Base-by-base conservation (phyloP, 2,113 vertebrate species). In the Tiliqua scincoides region DNA sequence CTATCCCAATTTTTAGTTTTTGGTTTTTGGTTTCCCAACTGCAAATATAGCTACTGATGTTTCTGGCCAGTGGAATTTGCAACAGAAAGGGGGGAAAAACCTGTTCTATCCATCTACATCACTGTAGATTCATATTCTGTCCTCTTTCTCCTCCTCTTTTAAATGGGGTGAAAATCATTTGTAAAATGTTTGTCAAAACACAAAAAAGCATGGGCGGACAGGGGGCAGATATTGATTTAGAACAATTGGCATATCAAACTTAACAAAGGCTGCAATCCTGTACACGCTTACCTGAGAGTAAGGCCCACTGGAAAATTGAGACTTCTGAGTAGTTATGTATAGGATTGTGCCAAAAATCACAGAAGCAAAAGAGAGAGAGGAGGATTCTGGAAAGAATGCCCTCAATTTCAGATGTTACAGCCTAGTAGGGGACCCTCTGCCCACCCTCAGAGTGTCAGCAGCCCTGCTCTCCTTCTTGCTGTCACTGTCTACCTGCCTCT, bases 21-120 rank as follows among this genome's bases (percentile, higher is more conserved):
- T 32, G 15, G 15, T 61, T 61, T 17, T 5, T 62, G 2, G 9
- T 18, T 4, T 14, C 54, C 35, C 9, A 59, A 89, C 15, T 92
- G 62, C 70, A 95, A 92, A 86, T 7, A 86, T 0, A 89, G 72
- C 81, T 89, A 48, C 92, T 86, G 83, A 59, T 2, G 2, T 65
- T 87, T 84, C 10, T 76, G 14, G 71, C 89, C 37, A 48, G 2
- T 67, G 86, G 67, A 88, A 83, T 82, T 84, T 78, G 5, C 32
- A 89, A 35, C 25, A 75, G 37, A 21, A 48, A 48, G 8, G 8
- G 8, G 8, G 4, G 40, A 70, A 71, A 82, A 70, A 76, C 81
- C 52, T 18, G 17, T 59, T 23, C 23, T 68, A 73, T 85, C 35
- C 11, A 70, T 85, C 79, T 81, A 3, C 35, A 59, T 43, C 87